A percentile compares a stretch with the other conserved stretches of the same genome.
Conservation (phyloP, 1,140 invertebrate species). For the Sitophilus oryzae region DNA sequence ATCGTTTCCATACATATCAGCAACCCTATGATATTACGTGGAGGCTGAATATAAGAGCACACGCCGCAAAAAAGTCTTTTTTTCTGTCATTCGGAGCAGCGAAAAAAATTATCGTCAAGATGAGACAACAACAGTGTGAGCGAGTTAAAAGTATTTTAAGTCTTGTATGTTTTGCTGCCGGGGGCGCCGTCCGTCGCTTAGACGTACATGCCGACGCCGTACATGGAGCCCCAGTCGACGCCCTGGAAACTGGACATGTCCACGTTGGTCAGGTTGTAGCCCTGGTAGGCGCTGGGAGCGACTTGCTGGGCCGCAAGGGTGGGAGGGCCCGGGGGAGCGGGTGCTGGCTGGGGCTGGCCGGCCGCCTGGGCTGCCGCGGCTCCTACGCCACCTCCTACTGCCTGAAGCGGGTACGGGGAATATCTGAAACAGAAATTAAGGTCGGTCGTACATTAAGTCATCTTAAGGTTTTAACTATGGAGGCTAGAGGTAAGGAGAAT, state of each 20-base stretch:
- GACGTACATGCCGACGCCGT: conserved; percentile 86
- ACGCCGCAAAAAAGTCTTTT: too few relatives aligned
- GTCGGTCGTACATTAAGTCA: too few relatives aligned
- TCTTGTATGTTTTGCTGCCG: conserved; percentile 3
- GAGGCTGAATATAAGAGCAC: too few relatives aligned
- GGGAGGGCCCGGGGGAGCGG: conserved; percentile 48
- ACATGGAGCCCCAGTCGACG: conserved; percentile 84
- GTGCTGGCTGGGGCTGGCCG: conserved; percentile 42
- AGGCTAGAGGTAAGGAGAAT: too few relatives aligned
- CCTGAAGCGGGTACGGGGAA: conserved; percentile 57
- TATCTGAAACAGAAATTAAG: conserved; percentile 47
- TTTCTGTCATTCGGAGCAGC: too few relatives aligned
- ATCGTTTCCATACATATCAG: too few relatives aligned
- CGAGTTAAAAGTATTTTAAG: conserved; percentile 17
- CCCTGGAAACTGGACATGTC: conserved; percentile 88
- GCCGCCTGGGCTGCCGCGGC: conserved; percentile 49
- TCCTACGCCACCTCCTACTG: conserved; percentile 44
- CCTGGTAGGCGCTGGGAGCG: conserved; percentile 67
- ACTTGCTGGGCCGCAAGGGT: conserved; percentile 52
- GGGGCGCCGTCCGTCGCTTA: conserved; percentile 40
- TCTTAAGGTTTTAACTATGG: too few relatives aligned
- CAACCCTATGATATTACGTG: too few relatives aligned
- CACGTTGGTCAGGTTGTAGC: conserved; percentile 78
- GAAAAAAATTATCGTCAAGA: not conserved
- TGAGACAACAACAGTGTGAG: conserved; percentile 19